Evolutionary conservation across 2,888 invertebrate genomes (phyloP), one percentile per base, ranked within the genome.

Genomic region (Caenorhabditis japonica): DNA sequence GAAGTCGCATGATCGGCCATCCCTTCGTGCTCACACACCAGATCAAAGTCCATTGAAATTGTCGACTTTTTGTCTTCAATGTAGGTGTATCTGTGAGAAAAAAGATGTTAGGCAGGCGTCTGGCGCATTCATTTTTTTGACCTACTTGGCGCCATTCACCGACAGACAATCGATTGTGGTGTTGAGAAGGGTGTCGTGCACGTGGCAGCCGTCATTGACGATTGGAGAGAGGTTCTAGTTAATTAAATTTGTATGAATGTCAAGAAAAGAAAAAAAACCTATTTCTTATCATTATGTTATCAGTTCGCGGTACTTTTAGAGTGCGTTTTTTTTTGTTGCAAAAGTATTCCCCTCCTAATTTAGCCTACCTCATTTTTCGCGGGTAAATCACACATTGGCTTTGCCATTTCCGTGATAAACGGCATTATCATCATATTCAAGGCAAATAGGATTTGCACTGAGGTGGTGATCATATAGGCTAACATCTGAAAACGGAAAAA

Each of bases 401-500:
- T 38, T 5, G 78, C 76, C 23, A 77, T 43, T 49, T 76, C 81
- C 3, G 82, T 79, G n/a, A 86, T 82, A 55, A 86, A 79, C 4
- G 85, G 83, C 82, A 86, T 84, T 3, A 82, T 72, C 79, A 83
- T 78, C 76, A 82, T 78, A 15, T 73, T 76, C 5, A 76, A 44
- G 0, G 81, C 77, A 47, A 77, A 80, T 1, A 82, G 52, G 17
- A 75, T 52, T 46, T 79, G 70, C 5, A 80, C 75, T 3, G 72
- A 73, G 5, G 66, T 76, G 8, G 80, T 79, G 23, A 83, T 72
- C 13, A 77, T 38, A 36, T 80, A 79, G 21, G 79, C 70, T 1
- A 80, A 17, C 77, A 83, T 81, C 82, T 82, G 43, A 13, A 59
- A 44, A n/a, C 3, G 10, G 1, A 25, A 4, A 17, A 19, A 4